A percentile compares a stretch with the other conserved stretches of the same genome.
phyloP scores from a whole-genome alignment of 2,888 invertebrate genomes.

The Meandrusa payeni region DNA sequence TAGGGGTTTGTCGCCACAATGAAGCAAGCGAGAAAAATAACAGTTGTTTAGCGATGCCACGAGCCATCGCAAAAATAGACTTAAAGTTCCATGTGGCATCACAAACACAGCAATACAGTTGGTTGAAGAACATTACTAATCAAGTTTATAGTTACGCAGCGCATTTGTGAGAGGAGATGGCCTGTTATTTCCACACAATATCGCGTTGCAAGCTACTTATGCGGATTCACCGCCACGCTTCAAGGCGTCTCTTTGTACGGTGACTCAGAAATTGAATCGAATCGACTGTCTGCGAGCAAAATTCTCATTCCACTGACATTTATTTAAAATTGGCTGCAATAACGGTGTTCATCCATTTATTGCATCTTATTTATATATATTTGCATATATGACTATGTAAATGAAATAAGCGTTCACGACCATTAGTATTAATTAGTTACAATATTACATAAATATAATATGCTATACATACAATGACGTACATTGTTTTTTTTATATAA shows the following conservation, averaged over 20 bases:
- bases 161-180: neutral
- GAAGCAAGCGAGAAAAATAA: too few relatives aligned
- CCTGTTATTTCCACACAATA: constrained; percentile 6
- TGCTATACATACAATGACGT: too few relatives aligned
- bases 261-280: neutral
- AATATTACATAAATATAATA: too few relatives aligned
- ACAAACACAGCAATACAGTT: constrained; percentile 2
- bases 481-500: too few relatives aligned
- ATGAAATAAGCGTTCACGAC: too few relatives aligned
- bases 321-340: too few relatives aligned
- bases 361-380: too few relatives aligned
- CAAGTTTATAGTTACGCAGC: constrained; percentile 4
- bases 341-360: too few relatives aligned
- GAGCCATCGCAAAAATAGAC: neutral
- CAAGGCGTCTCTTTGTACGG: neutral
- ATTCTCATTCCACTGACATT: neutral
- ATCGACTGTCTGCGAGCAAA: neutral
- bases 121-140: constrained; percentile 10
- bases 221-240: constrained; percentile 4
- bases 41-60: neutral
- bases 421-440: too few relatives aligned
- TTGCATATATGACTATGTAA: too few relatives aligned
- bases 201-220: constrained; percentile 2
- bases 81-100: too few relatives aligned
- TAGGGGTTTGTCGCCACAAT: too few relatives aligned